Evolutionary conservation across 2,797 vertebrate genomes (phyloP), one percentile per base, ranked within the genome.

Genomic region (Alosa sapidissima): DNA sequence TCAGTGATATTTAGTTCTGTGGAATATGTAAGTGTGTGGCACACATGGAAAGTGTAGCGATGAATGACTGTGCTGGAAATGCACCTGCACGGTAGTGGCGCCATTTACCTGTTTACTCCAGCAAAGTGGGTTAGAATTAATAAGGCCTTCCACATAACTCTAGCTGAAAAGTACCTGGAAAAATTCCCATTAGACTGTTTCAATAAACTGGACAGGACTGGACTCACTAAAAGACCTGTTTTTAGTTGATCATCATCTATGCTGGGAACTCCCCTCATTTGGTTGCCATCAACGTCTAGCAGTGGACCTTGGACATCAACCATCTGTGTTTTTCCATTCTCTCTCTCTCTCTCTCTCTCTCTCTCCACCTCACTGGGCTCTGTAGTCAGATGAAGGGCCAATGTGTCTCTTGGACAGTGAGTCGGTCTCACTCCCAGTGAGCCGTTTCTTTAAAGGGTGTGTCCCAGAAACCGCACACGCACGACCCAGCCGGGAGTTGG

Each of bases 381-480:
- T 81, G 51, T 13, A 48, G n/a, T 58, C 54, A 48, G 36, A 41
- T 45, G 47, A 81, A 58, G 19, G 14, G 47, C 72, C 3, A 48
- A 41, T 81, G 28, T 81, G 52, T 81, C 21, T 75, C 75, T 65
- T 60, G 48, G 83, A 87, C 88, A 82, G 87, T 84, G 87, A 82
- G 55, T 47, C 58, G 33, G 78, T 89, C 82, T 82, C n/a, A 28
- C 91, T 90, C 88, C 84, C 81, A 88, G 88, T 75, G 85, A 88
- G 81, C 83, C 86, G 86, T 83, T 88, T 78, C 68, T 83, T 85
- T 87, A 82, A 86, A 81, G 85, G 87, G 89, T 88, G 88, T 86
- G 86, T 81, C 83, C 52, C 85, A 13, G 11, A 47, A 49, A 68
- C 65, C 58, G 84, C 72, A 19, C 16, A 86, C 84, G 86, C 81